phyloP scores from a whole-genome alignment of 2,888 invertebrate genomes.

The Ecdyonurus torrentis region DNA sequence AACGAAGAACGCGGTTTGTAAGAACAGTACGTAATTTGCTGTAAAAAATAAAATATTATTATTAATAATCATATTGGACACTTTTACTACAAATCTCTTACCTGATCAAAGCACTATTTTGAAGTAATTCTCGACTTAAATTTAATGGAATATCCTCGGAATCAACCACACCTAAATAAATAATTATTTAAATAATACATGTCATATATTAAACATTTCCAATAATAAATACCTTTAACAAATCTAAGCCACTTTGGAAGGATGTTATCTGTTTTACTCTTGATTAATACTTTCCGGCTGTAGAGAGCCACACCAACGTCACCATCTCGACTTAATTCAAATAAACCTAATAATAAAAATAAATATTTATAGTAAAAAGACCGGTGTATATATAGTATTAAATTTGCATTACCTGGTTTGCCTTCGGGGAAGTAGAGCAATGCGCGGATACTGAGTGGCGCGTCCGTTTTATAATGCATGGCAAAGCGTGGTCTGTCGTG shows the following conservation, averaged over 20 bases:
- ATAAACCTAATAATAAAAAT: conserved; percentile 40
- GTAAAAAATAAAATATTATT: conserved; percentile 14
- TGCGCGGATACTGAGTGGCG: conserved; percentile 77
- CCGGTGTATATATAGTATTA: neutral
- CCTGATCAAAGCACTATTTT: conserved; percentile 82
- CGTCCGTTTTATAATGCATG: conserved; percentile 85
- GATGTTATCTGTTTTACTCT: conserved; percentile 76
- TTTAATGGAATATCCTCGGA: conserved; percentile 97
- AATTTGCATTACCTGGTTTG: conserved; percentile 42
- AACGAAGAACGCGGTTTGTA: conserved; percentile 67
- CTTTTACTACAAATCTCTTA: conserved; percentile 24
- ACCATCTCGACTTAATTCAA: conserved; percentile 75
- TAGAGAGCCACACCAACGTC: conserved; percentile 80
- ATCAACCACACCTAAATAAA: conserved; percentile 68
- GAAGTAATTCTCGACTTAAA: conserved; percentile 85
- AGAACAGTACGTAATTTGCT: conserved; percentile 72
- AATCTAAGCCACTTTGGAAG: conserved; percentile 92
- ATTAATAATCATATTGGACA: neutral
- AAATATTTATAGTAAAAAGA: neutral
- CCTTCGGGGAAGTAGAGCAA: conserved; percentile 88
- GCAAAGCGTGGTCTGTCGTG: conserved; percentile 79
- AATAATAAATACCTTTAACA: conserved; percentile 50
- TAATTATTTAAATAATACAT: neutral
- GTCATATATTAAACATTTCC: neutral
- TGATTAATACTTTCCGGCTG: conserved; percentile 81